phyloP scores from a whole-genome alignment of 2,113 vertebrate species.

The Scomber colias region DNA sequence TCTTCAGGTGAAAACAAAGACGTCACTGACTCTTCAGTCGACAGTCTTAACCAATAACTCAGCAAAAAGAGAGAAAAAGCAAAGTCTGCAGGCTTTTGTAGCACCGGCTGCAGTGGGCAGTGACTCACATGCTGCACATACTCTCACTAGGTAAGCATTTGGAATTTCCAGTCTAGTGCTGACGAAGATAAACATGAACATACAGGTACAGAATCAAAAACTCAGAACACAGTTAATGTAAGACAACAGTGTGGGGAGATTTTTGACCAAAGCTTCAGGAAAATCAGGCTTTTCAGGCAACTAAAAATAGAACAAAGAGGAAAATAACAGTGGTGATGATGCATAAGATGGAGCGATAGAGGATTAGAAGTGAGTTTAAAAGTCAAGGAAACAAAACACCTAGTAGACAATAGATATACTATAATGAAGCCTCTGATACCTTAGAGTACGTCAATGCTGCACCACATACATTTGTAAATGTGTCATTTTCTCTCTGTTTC shows the following conservation, averaged over 20 bases:
- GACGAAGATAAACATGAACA: background rate
- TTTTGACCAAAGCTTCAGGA: background rate
- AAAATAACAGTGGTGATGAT: background rate
- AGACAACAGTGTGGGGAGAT: no score
- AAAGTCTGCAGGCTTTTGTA: no score
- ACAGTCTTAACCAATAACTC: background rate
- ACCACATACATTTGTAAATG: no score
- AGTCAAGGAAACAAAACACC: no score
- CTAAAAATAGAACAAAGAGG: constrained; percentile 1
- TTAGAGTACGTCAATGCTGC: no score
- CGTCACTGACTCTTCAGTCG: background rate
- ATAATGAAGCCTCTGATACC: no score
- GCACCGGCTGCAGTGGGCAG: background rate
- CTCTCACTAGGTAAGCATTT: constrained; percentile 21
- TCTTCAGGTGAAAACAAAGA: background rate
- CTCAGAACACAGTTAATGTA: background rate
- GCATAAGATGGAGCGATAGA: no score
- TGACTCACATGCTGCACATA: background rate
- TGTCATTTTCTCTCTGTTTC: no score
- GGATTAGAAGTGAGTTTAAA: no score
- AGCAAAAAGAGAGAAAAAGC: background rate
- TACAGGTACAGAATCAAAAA: constrained; percentile 6
- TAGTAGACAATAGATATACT: no score
- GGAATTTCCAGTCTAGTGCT: constrained; percentile 31
- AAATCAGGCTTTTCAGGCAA: constrained; percentile 11